Evolutionary conservation across 2,113 vertebrate species (phyloP).

Genomic region (Sinocyclocheilus anophthalmus): DNA sequence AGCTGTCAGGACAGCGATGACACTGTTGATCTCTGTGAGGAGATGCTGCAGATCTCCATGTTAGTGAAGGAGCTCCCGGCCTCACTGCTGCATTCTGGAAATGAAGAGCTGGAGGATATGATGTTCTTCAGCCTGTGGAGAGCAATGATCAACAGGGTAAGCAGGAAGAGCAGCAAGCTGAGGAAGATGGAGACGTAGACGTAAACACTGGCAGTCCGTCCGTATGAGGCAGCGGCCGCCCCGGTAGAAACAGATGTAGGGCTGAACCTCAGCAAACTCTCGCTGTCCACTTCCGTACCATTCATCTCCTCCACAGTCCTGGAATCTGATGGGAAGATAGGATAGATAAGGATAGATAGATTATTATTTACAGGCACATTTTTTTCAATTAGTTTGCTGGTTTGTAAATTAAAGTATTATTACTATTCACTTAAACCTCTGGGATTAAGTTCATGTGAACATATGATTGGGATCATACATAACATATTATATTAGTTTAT

Average conservation of each 20-base stretch:
- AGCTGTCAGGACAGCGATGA: constrained; percentile 83
- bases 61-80: constrained; percentile 95
- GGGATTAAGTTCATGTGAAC: not conserved
- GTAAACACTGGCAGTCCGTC: constrained; percentile 84
- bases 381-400: not conserved
- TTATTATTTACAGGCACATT: not conserved
- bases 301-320: constrained; percentile 64
- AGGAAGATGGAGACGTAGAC: constrained; percentile 97
- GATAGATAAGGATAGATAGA: not conserved
- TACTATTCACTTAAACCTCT: not conserved
- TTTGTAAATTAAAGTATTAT: not conserved
- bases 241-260: constrained; percentile 86
- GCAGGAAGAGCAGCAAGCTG: constrained; percentile 89
- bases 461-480: not conserved
- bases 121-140: constrained; percentile 97
- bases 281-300: constrained; percentile 76
- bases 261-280: constrained; percentile 85
- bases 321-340: not conserved
- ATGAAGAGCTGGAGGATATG: constrained; percentile 91
- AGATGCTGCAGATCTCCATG: constrained; percentile 95
- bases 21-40: constrained; percentile 88
- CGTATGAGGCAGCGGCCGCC: constrained; percentile 77
- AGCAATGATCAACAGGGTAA: constrained; percentile 89
- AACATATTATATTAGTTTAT: not conserved
- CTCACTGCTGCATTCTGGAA: constrained; percentile 88